Evolutionary conservation across 1,140 invertebrate genomes (phyloP).

Genomic region (Idris sp.): DNA sequence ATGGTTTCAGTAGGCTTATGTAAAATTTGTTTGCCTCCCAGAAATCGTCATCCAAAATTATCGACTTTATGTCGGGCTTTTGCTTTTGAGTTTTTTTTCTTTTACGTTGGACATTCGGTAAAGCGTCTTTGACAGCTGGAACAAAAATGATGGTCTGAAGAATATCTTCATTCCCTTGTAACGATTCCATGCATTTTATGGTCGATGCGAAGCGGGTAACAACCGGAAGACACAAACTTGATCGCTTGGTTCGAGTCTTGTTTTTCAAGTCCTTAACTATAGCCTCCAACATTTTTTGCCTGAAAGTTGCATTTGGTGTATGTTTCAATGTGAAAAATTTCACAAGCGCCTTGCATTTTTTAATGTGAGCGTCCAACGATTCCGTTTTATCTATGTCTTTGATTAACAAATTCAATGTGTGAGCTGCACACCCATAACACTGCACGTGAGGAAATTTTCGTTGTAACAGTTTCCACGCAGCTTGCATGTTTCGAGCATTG

Average conservation of each 20-base stretch:
- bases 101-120: not conserved
- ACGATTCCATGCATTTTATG: conserved; percentile 25
- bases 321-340: conserved; percentile 25
- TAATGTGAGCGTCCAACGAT: conserved; percentile 8
- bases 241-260: not conserved
- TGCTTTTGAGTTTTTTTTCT: not conserved
- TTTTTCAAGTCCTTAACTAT: conserved; percentile 3
- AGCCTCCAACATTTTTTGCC: conserved; percentile 16
- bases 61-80: conserved; percentile 4
- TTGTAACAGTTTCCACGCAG: conserved; percentile 16
- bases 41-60: conserved; percentile 24
- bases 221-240: conserved; percentile 19
- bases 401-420: conserved; percentile 15
- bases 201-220: conserved; percentile 19
- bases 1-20: conserved; percentile 23
- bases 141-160: conserved; percentile 31
- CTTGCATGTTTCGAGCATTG: conserved; percentile 17
- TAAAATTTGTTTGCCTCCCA: conserved; percentile 31
- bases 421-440: conserved; percentile 25
- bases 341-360: conserved; percentile 11
- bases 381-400: conserved; percentile 15
- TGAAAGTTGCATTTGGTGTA: conserved; percentile 11
- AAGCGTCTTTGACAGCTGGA: conserved; percentile 16
- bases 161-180: conserved; percentile 28
- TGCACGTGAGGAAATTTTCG: conserved; percentile 12